Base-by-base conservation (phyloP, 2,113 vertebrate genomes). In the Anseranas semipalmata region DNA sequence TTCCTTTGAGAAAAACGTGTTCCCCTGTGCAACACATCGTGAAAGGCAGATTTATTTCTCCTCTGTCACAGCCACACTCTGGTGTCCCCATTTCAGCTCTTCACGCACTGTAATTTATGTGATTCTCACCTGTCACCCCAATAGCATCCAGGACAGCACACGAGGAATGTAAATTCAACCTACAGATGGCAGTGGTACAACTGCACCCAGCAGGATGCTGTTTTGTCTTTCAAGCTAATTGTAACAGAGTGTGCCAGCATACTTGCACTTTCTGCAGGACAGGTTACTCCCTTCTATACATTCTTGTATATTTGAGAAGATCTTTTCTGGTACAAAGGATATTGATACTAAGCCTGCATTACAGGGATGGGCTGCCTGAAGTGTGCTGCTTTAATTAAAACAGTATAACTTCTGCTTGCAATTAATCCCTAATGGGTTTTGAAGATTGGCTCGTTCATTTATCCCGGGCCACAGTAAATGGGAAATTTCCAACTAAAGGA, bases 321-420 rank as follows among this genome's bases (percentile, higher is more conserved):
- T 66, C 37, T 89, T 83, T 79, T 6, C 62, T 74, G 22, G 43
- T 22, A 50, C 35, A 84, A 72, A 79, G 39, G 39, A 59, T 37
- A 48, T 71, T 24, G 33, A 58, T 41, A 71, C 46, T 45, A 84
- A 68, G 45, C 22, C 50, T 71, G 25, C 35, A 39, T 87, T 87
- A 50, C 58, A 71, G 63, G 48, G 39, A 20, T 62, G 39, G 59
- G 39, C 41, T 76, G 55, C 33, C 81, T 71, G 35, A 84, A 75
- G 33, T 72, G 33, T 37, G 41, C 24, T 41, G 56, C 56, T 90
- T 86, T 87, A 90, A 94, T 92, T 87, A 84, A 94, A 92, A 37
- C 83, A 53, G 41, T 63, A 18, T 72, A 85, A 87, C 46, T 92
- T 81, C 68, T 84, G 37, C 37, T 84, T 72, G 30, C 63, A 90